A percentile compares a stretch with the other conserved stretches of the same genome.
Evolutionary conservation across 2,113 vertebrate species (phyloP).

Genomic region (Pyxicephalus adspersus): DNA sequence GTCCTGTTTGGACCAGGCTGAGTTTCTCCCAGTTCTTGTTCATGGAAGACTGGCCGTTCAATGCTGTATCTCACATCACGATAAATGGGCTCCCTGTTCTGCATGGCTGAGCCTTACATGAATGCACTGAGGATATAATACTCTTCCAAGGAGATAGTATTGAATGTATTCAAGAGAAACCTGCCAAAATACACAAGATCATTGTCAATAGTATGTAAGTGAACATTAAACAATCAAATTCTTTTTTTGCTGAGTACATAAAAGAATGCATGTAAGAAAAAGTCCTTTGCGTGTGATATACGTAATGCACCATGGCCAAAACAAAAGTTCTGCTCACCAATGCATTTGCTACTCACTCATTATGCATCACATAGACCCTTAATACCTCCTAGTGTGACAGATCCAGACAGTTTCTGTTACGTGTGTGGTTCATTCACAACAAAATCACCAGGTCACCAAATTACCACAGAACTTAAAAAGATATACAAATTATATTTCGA

Average conservation of each 20-base stretch:
- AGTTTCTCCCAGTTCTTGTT: constrained; percentile 77
- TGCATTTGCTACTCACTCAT: too few species aligned
- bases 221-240: constrained; percentile 14
- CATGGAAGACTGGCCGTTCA: constrained; percentile 74
- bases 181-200: constrained; percentile 21
- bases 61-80: constrained; percentile 61
- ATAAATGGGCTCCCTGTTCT: constrained; percentile 48
- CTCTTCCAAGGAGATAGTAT: neutral
- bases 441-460: too few species aligned
- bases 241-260: neutral
- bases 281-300: too few species aligned
- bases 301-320: too few species aligned
- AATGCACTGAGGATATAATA: neutral
- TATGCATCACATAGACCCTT: too few species aligned
- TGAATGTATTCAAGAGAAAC: neutral
- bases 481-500: too few species aligned
- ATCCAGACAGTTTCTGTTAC: too few species aligned
- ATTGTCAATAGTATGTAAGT: neutral
- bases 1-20: constrained; percentile 61
- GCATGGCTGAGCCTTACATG: neutral
- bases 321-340: too few species aligned
- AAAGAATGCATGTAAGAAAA: too few species aligned
- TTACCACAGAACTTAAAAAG: too few species aligned
- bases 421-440: too few species aligned
- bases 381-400: too few species aligned